phyloP scores from a whole-genome alignment of 1,140 invertebrate species.

The Cyclina sinensis region DNA sequence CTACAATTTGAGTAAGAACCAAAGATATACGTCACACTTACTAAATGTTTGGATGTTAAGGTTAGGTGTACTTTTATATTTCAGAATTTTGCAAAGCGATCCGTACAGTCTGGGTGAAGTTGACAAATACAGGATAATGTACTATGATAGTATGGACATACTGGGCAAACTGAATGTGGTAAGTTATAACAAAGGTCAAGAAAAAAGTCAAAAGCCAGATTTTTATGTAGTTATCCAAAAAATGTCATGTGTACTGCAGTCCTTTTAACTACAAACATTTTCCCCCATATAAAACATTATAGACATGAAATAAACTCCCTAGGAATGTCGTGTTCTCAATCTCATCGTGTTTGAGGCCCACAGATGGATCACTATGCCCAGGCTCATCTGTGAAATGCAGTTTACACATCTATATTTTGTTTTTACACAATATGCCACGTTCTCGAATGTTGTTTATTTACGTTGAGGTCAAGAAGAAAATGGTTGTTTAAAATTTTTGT shows the following conservation, averaged over 20 bases:
- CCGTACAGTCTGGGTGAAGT: conserved; percentile 48
- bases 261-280: no score
- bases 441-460: background rate
- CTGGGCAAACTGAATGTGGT: conserved; percentile 72
- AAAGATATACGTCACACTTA: no score
- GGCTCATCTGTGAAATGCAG: background rate
- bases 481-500: background rate
- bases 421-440: background rate
- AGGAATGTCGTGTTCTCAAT: background rate
- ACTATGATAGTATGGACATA: conserved; percentile 71
- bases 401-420: background rate
- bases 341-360: background rate
- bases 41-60: background rate
- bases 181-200: conserved; percentile 35
- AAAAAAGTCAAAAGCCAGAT: background rate
- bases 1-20: no score
- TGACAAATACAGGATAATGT: conserved; percentile 70
- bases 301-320: no score
- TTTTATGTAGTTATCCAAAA: no score
- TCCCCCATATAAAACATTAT: no score
- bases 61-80: background rate
- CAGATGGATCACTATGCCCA: background rate
- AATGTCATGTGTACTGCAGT: no score
- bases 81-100: conserved; percentile 59
- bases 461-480: background rate